Base-by-base conservation (phyloP, 2,888 invertebrate genomes). In the Tachina grossa region DNA sequence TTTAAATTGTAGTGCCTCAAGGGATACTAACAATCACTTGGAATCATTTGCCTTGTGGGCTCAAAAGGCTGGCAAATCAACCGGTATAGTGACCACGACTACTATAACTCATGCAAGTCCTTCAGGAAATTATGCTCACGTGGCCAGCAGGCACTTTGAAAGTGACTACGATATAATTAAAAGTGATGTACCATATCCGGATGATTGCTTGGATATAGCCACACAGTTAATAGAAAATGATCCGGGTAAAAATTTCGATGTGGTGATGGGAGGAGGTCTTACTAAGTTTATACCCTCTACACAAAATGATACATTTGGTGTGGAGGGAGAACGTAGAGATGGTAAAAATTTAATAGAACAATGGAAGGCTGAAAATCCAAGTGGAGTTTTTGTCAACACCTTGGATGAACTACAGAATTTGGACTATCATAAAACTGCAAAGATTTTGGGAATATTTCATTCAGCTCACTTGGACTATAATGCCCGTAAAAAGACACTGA, bases 101-200 rank as follows among this genome's bases (percentile, higher is more conserved):
- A 93, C 96, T 13, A 94, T 97, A 0, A 97, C 97, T 0, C 96
- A 97, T 90, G 97, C 97, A 0, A 96, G 96, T 2, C 97, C 97
- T 0, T 95, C 96, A 0, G 95, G 94, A 0, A 92, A 93, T 89
- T 95, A 94, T 89, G 94, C 95, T 0, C 94, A 95, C 85, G 93
- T 94, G 0, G 94, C 96, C 0, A 94, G 95, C 80, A 93, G 97
- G 5, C 93, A 95, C 88, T 97, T 96, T 95, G 96, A 97, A 91
- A 93, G 93, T 5, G 96, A 96, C 88, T 93, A 93, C 0, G 94
- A 95, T 69, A 89, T 95, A 6, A 66, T 75, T 2, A 43, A 19
- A 9, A 76, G 61, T 14, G 87, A 79, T 6, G 49, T 61, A n/a
- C 78, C 87, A 9, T 31, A 74, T 55, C n/a, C 51, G 31, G 76